Evolutionary conservation across 2,113 vertebrate species (phyloP).

Genomic region (Gopherus evgoodei): DNA sequence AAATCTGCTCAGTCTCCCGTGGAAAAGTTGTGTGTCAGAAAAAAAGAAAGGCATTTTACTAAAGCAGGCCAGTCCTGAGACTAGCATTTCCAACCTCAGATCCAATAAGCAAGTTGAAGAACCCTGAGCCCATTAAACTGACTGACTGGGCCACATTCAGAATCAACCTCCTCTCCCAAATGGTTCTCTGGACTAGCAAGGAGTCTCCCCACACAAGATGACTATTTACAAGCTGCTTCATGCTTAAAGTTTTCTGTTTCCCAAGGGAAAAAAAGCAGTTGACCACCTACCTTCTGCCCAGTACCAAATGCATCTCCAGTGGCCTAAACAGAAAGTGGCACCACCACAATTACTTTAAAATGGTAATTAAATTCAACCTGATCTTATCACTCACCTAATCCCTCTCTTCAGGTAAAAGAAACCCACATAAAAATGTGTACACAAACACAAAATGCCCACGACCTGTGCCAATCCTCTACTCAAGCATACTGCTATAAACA

Average conservation of each 20-base stretch:
- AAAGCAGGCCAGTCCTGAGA: not conserved
- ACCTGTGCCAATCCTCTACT: not conserved
- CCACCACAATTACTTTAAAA: not conserved
- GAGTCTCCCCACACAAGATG: not conserved
- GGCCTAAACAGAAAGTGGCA: not conserved
- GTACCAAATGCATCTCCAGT: accelerated
- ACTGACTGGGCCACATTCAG: accelerated
- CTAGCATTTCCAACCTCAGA: not conserved
- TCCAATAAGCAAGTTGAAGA: not conserved
- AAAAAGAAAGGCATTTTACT: not conserved
- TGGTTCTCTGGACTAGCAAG: accelerated
- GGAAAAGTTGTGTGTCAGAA: accelerated
- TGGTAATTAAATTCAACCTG: not conserved
- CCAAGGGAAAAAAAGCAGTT: not conserved
- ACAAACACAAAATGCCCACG: not conserved
- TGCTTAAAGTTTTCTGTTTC: not conserved
- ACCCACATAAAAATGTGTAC: accelerated
- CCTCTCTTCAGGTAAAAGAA: not conserved
- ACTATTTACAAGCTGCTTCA: accelerated
- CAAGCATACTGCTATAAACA: slow-evolving; percentile 24
- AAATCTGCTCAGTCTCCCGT: accelerated
- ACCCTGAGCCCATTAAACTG: accelerated
- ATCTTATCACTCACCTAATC: not conserved
- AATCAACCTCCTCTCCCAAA: accelerated
- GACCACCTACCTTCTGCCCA: not conserved